phyloP scores from a whole-genome alignment of 2,113 vertebrate genomes.

The Polyodon spathula region DNA sequence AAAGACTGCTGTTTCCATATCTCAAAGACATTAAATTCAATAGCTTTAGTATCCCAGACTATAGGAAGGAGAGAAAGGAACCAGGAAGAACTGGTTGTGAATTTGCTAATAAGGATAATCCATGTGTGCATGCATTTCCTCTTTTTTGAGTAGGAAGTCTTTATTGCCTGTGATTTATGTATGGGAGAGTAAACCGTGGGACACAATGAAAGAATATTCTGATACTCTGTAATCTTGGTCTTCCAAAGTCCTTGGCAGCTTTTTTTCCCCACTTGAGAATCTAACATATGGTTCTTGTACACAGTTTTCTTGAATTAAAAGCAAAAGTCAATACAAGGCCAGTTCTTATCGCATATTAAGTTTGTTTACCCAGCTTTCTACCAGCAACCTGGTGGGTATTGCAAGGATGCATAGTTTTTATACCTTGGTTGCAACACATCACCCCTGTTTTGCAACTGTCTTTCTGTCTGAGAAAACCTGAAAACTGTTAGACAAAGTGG shows the following conservation, averaged over 20 bases:
- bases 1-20: too few relatives aligned
- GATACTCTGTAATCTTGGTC: constrained; percentile 8
- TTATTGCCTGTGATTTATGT: too few relatives aligned
- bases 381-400: constrained; percentile 55
- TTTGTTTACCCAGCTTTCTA: constrained; percentile 71
- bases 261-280: constrained; percentile 27
- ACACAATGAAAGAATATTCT: not conserved
- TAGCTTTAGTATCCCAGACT: too few relatives aligned
- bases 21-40: too few relatives aligned
- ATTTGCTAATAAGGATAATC: too few relatives aligned
- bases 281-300: constrained; percentile 26
- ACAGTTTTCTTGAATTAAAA: constrained; percentile 29
- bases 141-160: too few relatives aligned
- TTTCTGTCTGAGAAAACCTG: constrained; percentile 74
- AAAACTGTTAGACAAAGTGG: constrained; percentile 79
- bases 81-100: too few relatives aligned
- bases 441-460: constrained; percentile 71
- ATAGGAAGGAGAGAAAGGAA: too few relatives aligned
- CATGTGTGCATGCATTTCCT: too few relatives aligned
- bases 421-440: constrained; percentile 78
- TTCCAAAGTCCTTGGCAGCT: constrained; percentile 16
- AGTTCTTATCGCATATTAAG: constrained; percentile 63
- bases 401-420: constrained; percentile 77
- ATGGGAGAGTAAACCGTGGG: too few relatives aligned
- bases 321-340: constrained; percentile 25